Base-by-base conservation (phyloP, 2,113 vertebrate species). In the Corythornis vintsioides region DNA sequence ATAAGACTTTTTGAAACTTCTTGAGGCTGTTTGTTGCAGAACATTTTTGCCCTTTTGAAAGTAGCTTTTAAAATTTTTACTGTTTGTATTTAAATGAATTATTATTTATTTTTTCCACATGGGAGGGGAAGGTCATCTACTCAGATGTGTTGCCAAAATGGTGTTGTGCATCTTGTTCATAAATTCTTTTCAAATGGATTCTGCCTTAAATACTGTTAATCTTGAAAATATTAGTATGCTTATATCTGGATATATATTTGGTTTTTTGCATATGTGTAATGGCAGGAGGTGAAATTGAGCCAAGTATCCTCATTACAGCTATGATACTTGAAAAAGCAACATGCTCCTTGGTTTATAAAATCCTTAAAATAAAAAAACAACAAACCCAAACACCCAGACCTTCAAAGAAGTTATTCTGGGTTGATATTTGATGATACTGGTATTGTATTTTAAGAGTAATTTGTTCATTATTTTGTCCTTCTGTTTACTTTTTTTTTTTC, bases 311-410 rank as follows among this genome's bases (percentile, higher is more conserved):
- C 26, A 8, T 83, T 31, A 20, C 6, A 29, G 50, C 28, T 84
- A 17, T 59, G 92, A 33, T 45, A 42, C 11, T 65, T 74, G 47
- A 63, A 57, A 31, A 92, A 91, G 4, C 42, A 35, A 1, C 4
- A 6, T 52, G 7, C 40, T 70, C 7, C 42, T 90, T 73, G 12
- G 12, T 71, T 93, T 83, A 28, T 52, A 63, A 77, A 29, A 52
- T 79, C 18, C 17, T 53, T 48, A 45, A 38, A 19, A 7, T 59
- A 26, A 63, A 53, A 38, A 52, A 29, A 60, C 13, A 11, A 2
- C 2, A 20, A 11, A 3, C 1, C 13, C 28, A 33, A 24, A 6
- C 13, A 45, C 3, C 10, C 6, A 35, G 16, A 31, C 15, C 28
- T 4, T 92, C 29, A 43, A 15, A 50, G 8, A 35, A 38, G 57